Evolutionary conservation across 1,140 invertebrate species (phyloP).

Genomic region (Stegodyphus dumicola): DNA sequence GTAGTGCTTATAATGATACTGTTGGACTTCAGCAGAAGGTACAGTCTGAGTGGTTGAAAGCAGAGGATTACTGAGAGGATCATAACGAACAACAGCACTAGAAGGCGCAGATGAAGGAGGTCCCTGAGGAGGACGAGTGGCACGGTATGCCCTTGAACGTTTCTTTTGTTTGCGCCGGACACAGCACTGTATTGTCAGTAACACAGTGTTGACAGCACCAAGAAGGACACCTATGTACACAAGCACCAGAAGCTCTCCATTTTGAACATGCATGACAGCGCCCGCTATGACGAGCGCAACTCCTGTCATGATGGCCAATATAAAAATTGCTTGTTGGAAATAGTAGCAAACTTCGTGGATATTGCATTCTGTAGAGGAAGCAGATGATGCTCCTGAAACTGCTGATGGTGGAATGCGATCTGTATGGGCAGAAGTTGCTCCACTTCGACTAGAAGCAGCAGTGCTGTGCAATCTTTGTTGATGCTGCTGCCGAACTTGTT

Average conservation of each 20-base stretch:
- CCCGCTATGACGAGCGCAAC: slow-evolving; percentile 49
- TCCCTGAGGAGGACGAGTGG: slow-evolving; percentile 26
- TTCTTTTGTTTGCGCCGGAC: slow-evolving; percentile 55
- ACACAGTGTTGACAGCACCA: slow-evolving; percentile 49
- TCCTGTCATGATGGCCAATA: slow-evolving; percentile 55
- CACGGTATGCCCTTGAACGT: slow-evolving; percentile 40
- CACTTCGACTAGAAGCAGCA: slow-evolving; percentile 41
- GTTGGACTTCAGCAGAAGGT: slow-evolving; percentile 40
- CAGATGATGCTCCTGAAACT: slow-evolving; percentile 27
- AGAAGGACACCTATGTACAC: slow-evolving; percentile 59
- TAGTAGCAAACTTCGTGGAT: slow-evolving; percentile 61
- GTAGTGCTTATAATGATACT: slow-evolving; percentile 55
- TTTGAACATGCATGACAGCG: slow-evolving; percentile 57
- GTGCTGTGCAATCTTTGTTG: slow-evolving; percentile 29
- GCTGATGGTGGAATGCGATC: slow-evolving; percentile 35
- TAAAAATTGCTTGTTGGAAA: slow-evolving; percentile 58
- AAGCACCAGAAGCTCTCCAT: slow-evolving; percentile 57
- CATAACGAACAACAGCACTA: slow-evolving; percentile 38
- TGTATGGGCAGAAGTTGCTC: slow-evolving; percentile 21
- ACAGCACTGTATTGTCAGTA: slow-evolving; percentile 53
- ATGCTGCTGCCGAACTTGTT: slow-evolving; percentile 48
- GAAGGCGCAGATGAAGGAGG: slow-evolving; percentile 26
- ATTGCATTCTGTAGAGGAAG: slow-evolving; percentile 51
- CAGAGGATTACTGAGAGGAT: slow-evolving; percentile 53
- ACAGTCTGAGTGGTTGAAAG: slow-evolving; percentile 39